phyloP scores from a whole-genome alignment of 2,113 vertebrate genomes.

The Xiphorhynchus elegans region DNA sequence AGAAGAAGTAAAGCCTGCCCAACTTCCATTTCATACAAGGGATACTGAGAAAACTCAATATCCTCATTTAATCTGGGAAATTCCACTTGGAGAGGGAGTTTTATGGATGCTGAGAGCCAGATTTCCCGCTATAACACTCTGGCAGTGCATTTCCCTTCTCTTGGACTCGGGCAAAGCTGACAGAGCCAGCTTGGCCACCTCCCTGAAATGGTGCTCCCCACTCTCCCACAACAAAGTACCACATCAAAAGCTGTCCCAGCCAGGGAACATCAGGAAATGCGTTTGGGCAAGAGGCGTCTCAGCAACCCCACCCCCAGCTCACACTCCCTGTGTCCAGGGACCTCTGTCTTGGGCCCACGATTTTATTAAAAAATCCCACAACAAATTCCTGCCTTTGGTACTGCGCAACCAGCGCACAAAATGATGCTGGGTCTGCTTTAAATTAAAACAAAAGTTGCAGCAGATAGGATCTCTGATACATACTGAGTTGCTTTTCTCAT shows the following conservation, averaged over 20 bases:
- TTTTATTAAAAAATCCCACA: constrained; percentile 62
- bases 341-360: neutral
- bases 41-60: constrained; percentile 29
- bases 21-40: neutral
- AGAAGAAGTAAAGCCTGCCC: constrained; percentile 26
- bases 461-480: constrained; percentile 65
- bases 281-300: constrained; percentile 10
- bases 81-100: constrained; percentile 47
- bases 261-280: constrained; percentile 44
- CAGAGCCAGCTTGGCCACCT: constrained; percentile 39
- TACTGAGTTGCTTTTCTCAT: constrained; percentile 65
- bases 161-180: constrained; percentile 43
- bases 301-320: constrained; percentile 47
- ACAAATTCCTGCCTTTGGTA: constrained; percentile 52
- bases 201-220: constrained; percentile 42
- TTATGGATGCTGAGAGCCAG: constrained; percentile 37
- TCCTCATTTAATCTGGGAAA: constrained; percentile 60
- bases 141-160: constrained; percentile 19
- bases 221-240: constrained; percentile 53
- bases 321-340: constrained; percentile 49
- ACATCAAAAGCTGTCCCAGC: constrained; percentile 57
- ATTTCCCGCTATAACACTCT: constrained; percentile 30
- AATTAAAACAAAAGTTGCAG: constrained; percentile 60
- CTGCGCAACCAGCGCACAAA: neutral
- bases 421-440: constrained; percentile 46